Conservation (phyloP, 2,113 vertebrate genomes). For the Naja naja region DNA sequence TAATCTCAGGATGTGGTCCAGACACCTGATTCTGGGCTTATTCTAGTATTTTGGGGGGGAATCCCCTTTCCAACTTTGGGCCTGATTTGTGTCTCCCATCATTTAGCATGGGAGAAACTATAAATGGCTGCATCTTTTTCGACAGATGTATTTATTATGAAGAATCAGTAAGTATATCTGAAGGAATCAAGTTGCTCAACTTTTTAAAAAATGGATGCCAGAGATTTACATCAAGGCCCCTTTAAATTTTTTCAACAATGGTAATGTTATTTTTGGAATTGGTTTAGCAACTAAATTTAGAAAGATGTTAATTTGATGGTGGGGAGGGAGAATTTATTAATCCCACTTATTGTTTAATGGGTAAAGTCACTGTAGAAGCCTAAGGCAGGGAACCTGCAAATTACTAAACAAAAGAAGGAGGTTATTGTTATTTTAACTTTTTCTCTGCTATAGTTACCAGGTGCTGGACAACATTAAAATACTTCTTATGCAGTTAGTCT, state of each 20-base stretch:
- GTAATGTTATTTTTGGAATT: neutral
- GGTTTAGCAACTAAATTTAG: neutral
- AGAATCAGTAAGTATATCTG: neutral
- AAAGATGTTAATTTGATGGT: neutral
- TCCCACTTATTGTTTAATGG: neutral
- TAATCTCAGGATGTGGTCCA: neutral
- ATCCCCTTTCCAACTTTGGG: neutral
- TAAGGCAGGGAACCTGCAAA: neutral
- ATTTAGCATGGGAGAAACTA: neutral
- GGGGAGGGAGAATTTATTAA: neutral
- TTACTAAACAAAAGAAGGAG: neutral
- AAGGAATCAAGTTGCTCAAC: neutral
- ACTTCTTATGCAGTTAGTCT: neutral
- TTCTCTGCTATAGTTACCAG: neutral
- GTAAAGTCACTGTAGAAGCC: neutral
- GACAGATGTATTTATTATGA: neutral
- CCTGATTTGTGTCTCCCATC: neutral
- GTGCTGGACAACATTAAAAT: neutral
- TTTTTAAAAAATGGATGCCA: neutral
- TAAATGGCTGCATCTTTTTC: neutral
- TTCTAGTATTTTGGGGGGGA: neutral
- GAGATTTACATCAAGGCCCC: neutral
- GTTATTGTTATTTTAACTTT: neutral
- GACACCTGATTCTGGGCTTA: neutral
- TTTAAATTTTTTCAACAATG: neutral